Evolutionary conservation across 2,113 vertebrate species (phyloP).

Genomic region (Gulo gulo): DNA sequence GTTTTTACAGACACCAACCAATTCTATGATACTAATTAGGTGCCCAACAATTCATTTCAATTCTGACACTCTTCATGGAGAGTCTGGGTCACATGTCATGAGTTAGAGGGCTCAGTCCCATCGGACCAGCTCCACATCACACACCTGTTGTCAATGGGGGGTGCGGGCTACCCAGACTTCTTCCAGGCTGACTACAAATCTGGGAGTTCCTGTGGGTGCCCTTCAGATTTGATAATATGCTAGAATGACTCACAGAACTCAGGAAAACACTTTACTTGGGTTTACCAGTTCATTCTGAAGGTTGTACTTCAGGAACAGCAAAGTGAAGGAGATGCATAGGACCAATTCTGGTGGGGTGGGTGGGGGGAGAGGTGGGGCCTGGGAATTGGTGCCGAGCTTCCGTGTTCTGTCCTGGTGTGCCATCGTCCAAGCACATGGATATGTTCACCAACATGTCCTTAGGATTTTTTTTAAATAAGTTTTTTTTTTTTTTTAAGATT

Average conservation of each 20-base stretch:
- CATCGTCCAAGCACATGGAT: not conserved
- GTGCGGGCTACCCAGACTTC: not conserved
- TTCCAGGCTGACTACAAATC: not conserved
- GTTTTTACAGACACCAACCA: not conserved
- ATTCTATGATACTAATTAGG: not conserved
- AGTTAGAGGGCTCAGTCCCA: not conserved
- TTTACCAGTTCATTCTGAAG: not conserved
- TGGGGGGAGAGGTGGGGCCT: too few species aligned
- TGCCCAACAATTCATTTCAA: not conserved
- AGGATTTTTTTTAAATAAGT: not conserved
- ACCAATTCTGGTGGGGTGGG: not conserved
- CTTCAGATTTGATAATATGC: not conserved
- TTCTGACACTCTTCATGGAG: not conserved
- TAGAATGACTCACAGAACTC: not conserved
- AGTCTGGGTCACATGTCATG: not conserved
- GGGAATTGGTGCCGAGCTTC: not conserved
- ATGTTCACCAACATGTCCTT: not conserved
- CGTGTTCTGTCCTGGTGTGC: rapidly evolving
- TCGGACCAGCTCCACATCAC: not conserved
- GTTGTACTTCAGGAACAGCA: not conserved
- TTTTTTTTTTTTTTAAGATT: too few species aligned
- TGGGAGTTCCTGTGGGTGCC: not conserved
- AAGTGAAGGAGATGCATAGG: not conserved
- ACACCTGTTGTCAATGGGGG: not conserved
- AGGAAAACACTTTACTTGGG: not conserved